Base-by-base conservation (phyloP, 1,140 invertebrate species). In the Triops longicaudatus region DNA sequence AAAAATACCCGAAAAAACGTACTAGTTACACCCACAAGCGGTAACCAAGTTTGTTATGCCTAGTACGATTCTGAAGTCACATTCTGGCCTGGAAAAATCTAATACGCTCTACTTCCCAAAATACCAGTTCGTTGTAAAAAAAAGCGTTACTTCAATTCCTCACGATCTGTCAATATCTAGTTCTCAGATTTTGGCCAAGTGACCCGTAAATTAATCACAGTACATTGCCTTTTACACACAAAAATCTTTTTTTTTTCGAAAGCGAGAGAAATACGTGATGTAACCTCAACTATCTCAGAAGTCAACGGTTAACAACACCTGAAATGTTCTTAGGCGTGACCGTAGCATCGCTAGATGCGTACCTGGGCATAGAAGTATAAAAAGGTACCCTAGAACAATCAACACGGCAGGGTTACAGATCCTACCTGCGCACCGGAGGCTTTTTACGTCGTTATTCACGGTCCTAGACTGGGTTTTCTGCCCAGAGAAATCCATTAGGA, bases 341-440 rank as follows among this genome's bases (percentile, higher is more conserved):
- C 50, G 22, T 63, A 22, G 22, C 50, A 63, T 22, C 50, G 50
- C 17, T 22, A 63, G 50, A 22, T 63, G 50, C 50, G 50, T 63
- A 63, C 2, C 31, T 37, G 31, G 31, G 31, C 31, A 37, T 7
- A 37, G 31, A 37, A 37, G 50, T 63, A 2, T 63, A 63, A 22
- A 63, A 63, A 22, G 50, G 50, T 63, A 63, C 50, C 50, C n/a
- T 63, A 63, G 10, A 63, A 63, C 50, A 63, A 63, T 63, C 50
- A 63, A 22, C 50, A n/a, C 50, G 17, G 50, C 50, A 63, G 50
- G 50, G 14, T n/a, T 63, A 63, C 50, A 22, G 3, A 17, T 63
- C 22, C 50, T n/a, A 17, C 22, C 50, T 17, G 22, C 17, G 50
- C 17, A 17, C 22, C 22, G 6, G 17, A 63, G 22, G 50, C 22